Percentiles rank a stretch among this genome's conserved stretches.
Evolutionary conservation across 2,113 vertebrate species (phyloP).

Genomic region (Semicossyphus pulcher): DNA sequence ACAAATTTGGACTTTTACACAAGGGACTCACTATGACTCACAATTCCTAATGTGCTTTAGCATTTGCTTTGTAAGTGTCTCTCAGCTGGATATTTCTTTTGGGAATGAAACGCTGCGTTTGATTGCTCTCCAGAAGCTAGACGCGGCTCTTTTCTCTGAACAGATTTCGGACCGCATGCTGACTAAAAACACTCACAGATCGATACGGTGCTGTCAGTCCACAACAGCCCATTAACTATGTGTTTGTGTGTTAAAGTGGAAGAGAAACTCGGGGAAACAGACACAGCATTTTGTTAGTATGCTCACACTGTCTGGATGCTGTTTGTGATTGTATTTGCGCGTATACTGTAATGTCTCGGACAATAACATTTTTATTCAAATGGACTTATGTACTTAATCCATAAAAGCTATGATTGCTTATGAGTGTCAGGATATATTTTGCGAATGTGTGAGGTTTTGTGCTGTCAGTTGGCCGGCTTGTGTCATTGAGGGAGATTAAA

Average conservation of each 20-base stretch:
- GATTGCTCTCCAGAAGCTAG: slow-evolving; percentile 30
- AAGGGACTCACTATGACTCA: background rate
- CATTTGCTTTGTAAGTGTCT: slow-evolving; percentile 6
- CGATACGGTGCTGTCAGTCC: slow-evolving; percentile 54
- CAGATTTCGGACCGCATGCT: slow-evolving; percentile 54
- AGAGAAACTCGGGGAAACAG: slow-evolving; percentile 2
- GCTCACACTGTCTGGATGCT: background rate
- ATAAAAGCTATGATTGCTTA: background rate
- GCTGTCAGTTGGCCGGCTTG: slow-evolving; percentile 7
- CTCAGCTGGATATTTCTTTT: slow-evolving; percentile 3
- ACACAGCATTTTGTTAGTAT: background rate
- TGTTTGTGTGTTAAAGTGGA: slow-evolving; percentile 6
- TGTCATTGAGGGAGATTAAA: slow-evolving; percentile 45
- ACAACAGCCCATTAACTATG: slow-evolving; percentile 44
- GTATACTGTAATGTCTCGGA: background rate
- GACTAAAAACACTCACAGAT: slow-evolving; percentile 58
- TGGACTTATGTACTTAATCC: background rate
- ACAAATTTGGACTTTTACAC: background rate
- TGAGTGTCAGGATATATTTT: background rate
- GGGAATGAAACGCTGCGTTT: slow-evolving; percentile 35
- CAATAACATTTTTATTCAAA: background rate
- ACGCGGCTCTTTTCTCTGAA: slow-evolving; percentile 41
- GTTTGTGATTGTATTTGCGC: background rate
- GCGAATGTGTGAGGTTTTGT: background rate
- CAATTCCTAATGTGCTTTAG: slow-evolving; percentile 7